These are phyloP conservation scores for Antechinus stuartii DNA, from an alignment of 2,113 vertebrate genomes.

Conservation along the genomic window DNA sequence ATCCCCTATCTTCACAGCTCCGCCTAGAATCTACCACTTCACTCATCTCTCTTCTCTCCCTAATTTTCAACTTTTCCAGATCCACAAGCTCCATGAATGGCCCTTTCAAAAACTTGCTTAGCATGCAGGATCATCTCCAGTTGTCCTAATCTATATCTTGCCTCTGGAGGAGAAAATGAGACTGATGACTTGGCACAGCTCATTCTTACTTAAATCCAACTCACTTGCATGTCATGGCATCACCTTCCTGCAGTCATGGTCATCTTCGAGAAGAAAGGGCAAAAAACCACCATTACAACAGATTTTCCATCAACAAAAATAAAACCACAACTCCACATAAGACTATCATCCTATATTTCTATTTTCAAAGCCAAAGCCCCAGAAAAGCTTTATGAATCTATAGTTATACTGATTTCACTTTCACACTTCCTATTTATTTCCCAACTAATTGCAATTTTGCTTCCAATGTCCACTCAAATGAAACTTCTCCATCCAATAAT, in stretches of 20 bases:
- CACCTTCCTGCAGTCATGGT: no score
- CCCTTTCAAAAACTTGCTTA: neutral
- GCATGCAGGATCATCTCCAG: no score
- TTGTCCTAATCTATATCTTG: no score
- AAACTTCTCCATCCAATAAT: neutral
- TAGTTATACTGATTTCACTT: neutral
- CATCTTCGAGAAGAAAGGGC: no score
- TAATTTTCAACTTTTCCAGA: neutral
- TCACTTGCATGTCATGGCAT: no score
- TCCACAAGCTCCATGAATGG: neutral
- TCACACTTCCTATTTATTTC: neutral
- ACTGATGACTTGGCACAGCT: no score
- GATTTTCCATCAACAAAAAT: neutral
- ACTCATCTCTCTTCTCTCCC: neutral
- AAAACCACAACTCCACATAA: neutral
- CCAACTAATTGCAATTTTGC: neutral
- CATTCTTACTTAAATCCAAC: no score
- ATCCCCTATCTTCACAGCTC: neutral
- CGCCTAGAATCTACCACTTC: neutral
- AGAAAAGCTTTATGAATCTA: neutral
- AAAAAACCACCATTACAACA: no score
- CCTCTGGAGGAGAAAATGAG: no score
- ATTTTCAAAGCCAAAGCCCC: neutral
- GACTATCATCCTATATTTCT: neutral
- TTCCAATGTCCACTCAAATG: neutral